Evolutionary conservation across 2,888 invertebrate genomes (phyloP).

Genomic region (Lacanobia oleracea): DNA sequence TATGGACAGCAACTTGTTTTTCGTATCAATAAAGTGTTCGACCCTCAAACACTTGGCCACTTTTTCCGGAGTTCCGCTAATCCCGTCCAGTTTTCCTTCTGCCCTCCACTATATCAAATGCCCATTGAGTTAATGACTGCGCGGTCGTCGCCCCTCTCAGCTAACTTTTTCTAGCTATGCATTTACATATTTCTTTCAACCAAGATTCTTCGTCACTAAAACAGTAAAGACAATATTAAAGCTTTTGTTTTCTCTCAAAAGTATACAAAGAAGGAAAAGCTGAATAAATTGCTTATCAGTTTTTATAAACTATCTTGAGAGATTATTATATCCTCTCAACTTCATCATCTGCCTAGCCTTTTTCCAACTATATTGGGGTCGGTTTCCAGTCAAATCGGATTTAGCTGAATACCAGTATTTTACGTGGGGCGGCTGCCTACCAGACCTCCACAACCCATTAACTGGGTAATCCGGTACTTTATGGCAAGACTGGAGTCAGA

Average conservation of each 20-base stretch:
- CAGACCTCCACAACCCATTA: too few relatives aligned
- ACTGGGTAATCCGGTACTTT: too few relatives aligned
- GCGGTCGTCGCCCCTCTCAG: constrained; percentile 47
- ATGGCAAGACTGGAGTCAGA: too few relatives aligned
- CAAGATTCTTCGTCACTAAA: constrained; percentile 33
- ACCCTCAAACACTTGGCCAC: constrained; percentile 21
- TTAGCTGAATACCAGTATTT: too few relatives aligned
- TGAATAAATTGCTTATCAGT: constrained; percentile 47
- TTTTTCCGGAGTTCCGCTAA: constrained; percentile 51
- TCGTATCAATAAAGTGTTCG: constrained; percentile 47
- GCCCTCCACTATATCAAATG: constrained; percentile 60
- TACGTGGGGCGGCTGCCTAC: too few relatives aligned
- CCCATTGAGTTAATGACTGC: constrained; percentile 63
- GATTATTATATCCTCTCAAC: constrained; percentile 35
- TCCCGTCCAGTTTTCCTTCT: constrained; percentile 48
- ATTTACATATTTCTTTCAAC: constrained; percentile 55
- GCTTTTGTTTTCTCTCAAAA: constrained; percentile 38
- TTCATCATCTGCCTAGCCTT: too few relatives aligned
- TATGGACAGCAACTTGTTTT: constrained; percentile 41
- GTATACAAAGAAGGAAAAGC: constrained; percentile 20
- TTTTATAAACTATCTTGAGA: constrained; percentile 48
- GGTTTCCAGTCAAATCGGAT: too few relatives aligned
- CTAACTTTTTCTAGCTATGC: constrained; percentile 26
- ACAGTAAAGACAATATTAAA: constrained; percentile 34
- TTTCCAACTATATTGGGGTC: too few relatives aligned